A percentile compares a stretch with the other conserved stretches of the same genome.
These are phyloP conservation scores for Acrobasis repandana DNA, from an alignment of 2,888 invertebrate genomes.

Conservation along the genomic window DNA sequence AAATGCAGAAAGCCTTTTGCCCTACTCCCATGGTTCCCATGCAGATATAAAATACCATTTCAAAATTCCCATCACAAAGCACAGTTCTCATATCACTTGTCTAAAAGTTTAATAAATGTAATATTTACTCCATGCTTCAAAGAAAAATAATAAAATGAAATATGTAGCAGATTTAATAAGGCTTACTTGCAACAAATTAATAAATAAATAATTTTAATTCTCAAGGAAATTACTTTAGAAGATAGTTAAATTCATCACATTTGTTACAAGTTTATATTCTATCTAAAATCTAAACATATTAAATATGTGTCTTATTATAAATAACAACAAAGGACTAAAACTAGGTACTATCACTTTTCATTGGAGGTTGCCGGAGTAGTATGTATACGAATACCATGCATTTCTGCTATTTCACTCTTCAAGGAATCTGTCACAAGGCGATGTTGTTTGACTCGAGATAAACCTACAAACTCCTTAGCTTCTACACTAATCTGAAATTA, in stretches of 20 bases:
- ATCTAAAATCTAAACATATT: neutral
- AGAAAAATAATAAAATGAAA: too few species aligned
- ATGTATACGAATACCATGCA: slow-evolving; percentile 92
- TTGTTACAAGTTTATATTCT: neutral
- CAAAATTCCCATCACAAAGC: too few species aligned
- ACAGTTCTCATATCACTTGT: too few species aligned
- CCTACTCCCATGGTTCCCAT: too few species aligned
- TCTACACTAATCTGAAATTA: slow-evolving; percentile 81
- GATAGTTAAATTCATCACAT: neutral
- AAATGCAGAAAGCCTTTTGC: too few species aligned
- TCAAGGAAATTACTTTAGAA: too few species aligned
- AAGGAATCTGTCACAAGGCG: slow-evolving; percentile 87
- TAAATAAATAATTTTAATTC: too few species aligned
- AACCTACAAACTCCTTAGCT: slow-evolving; percentile 86
- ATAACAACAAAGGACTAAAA: slow-evolving; percentile 26
- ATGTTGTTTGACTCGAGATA: slow-evolving; percentile 89
- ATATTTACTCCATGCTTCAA: too few species aligned
- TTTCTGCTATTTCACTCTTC: slow-evolving; percentile 89
- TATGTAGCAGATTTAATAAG: too few species aligned
- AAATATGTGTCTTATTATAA: neutral
- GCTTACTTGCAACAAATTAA: too few species aligned
- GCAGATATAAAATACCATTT: too few species aligned
- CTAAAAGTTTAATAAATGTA: too few species aligned
- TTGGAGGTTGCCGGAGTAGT: slow-evolving; percentile 79
- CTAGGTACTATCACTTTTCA: slow-evolving; percentile 34